phyloP scores from a whole-genome alignment of 2,113 vertebrate genomes.

The Geothlypis trichas region DNA sequence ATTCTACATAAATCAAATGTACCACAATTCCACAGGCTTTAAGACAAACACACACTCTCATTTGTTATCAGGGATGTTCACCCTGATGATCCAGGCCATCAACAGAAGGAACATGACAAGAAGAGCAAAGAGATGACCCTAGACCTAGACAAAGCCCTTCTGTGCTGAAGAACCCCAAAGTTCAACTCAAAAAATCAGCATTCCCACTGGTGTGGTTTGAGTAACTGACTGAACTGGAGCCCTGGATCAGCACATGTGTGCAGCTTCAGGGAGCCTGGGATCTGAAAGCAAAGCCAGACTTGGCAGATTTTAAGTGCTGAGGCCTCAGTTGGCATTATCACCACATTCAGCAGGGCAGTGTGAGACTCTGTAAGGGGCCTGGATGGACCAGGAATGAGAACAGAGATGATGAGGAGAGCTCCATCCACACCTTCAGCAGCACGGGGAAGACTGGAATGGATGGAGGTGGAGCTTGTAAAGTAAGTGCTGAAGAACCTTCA shows the following conservation, averaged over 20 bases:
- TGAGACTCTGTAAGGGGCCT: neutral
- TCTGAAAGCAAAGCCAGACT: neutral
- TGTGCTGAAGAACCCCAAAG: neutral
- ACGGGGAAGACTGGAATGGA: neutral
- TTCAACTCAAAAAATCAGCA: neutral
- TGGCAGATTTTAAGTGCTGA: neutral
- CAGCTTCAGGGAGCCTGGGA: neutral
- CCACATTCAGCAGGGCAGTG: fast-evolving
- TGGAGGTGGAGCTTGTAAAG: neutral
- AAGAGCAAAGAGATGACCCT: neutral
- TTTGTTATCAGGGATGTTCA: neutral
- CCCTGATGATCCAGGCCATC: neutral
- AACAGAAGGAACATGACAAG: neutral
- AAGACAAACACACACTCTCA: neutral
- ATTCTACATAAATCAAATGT: constrained; percentile 60
- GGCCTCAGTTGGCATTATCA: neutral
- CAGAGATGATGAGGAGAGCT: neutral
- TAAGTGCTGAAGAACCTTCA: neutral
- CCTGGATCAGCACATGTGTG: fast-evolving
- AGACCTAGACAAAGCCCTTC: neutral
- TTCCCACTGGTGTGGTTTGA: neutral
- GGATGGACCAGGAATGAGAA: neutral
- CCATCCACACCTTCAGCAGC: neutral
- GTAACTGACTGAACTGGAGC: neutral
- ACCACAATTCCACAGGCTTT: constrained; percentile 37